Evolutionary conservation across 1,140 invertebrate genomes (phyloP).

Genomic region (Grapholita molesta): DNA sequence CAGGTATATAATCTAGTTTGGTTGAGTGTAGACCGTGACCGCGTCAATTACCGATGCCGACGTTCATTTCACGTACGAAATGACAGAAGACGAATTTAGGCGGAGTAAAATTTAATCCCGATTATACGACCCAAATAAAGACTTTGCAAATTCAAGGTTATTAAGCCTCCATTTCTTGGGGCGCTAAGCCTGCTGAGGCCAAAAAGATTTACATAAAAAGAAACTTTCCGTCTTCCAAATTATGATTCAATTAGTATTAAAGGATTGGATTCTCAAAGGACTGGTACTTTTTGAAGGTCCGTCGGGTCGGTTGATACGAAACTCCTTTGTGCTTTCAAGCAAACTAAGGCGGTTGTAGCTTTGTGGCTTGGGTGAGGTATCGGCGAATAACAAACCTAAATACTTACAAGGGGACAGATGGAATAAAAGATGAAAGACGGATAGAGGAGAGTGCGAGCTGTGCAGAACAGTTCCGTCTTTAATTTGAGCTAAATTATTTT

Average conservation of each 20-base stretch:
- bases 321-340: conserved; percentile 69
- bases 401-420: conserved; percentile 21
- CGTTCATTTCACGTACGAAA: conserved; percentile 13
- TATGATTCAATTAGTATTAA: conserved; percentile 78
- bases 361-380: conserved; percentile 54
- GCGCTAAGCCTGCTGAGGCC: conserved; percentile 55
- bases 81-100: conserved; percentile 23
- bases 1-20: background rate
- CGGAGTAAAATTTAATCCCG: conserved; percentile 60
- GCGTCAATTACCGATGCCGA: conserved; percentile 19
- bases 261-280: conserved; percentile 71
- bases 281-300: conserved; percentile 64
- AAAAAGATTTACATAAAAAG: conserved; percentile 76
- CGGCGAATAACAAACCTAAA: conserved; percentile 53
- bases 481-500: conserved; percentile 24
- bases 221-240: conserved; percentile 71
- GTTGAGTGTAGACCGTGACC: background rate
- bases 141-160: conserved; percentile 62
- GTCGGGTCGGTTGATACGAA: conserved; percentile 52
- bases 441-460: background rate
- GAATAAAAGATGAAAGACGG: background rate
- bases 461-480: conserved; percentile 16
- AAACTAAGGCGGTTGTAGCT: conserved; percentile 64
- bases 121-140: conserved; percentile 45
- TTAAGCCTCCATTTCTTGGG: conserved; percentile 56